Conservation (phyloP, 2,797 vertebrate genomes). For the Schizothorax lantsangensis region DNA sequence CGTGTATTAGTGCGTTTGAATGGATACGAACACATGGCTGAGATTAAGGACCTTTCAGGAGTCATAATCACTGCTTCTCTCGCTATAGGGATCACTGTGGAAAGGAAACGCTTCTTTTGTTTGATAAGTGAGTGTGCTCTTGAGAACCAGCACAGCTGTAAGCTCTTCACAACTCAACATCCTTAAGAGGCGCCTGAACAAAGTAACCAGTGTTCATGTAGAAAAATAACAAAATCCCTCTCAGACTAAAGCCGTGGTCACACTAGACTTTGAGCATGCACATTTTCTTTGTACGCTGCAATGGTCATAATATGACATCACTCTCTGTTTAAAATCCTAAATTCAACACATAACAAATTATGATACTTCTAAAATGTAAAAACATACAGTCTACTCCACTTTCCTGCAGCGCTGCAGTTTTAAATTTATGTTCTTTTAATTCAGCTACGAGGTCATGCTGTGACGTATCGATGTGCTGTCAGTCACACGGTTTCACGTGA, state of each 20-base stretch:
- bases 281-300: too few relatives aligned
- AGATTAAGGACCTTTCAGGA: constrained; percentile 5
- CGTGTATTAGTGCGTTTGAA: background rate
- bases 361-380: too few relatives aligned
- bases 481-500: too few relatives aligned
- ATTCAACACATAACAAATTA: too few relatives aligned
- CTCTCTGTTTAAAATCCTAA: too few relatives aligned
- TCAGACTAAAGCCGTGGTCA: background rate
- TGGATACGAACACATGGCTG: background rate
- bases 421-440: too few relatives aligned
- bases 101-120: constrained; percentile 29
- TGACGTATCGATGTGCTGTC: too few relatives aligned
- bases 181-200: constrained; percentile 6
- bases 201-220: constrained; percentile 11
- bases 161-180: constrained; percentile 5
- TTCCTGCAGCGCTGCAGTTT: too few relatives aligned
- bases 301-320: too few relatives aligned
- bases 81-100: constrained; percentile 19
- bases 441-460: too few relatives aligned
- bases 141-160: constrained; percentile 1
- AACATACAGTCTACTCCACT: too few relatives aligned
- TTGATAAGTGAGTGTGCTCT: constrained; percentile 16
- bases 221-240: constrained; percentile 12
- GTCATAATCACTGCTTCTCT: constrained; percentile 3
- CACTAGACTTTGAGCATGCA: too few relatives aligned